These are phyloP conservation scores for Galeopsomyia nigrocyanea DNA, from an alignment of 2,888 invertebrate species.

Conservation along the genomic window DNA sequence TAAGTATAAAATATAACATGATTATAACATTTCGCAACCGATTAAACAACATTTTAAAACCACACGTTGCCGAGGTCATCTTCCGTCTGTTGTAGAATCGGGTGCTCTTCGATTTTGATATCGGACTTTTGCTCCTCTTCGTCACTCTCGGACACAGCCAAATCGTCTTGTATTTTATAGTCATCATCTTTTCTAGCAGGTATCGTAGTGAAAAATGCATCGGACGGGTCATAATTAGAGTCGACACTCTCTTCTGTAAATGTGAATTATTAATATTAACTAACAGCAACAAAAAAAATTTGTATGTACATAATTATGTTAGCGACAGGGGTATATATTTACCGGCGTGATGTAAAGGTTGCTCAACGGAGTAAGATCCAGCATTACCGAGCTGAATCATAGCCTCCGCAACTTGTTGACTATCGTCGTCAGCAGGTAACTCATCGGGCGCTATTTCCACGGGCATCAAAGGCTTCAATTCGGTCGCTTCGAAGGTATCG, in stretches of 20 bases:
- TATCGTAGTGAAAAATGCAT: slow-evolving; percentile 78
- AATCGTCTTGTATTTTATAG: slow-evolving; percentile 79
- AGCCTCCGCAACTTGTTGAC: slow-evolving; percentile 81
- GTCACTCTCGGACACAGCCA: slow-evolving; percentile 84
- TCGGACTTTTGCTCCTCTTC: slow-evolving; percentile 69
- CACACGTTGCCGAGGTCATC: slow-evolving; percentile 46
- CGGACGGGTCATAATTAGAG: slow-evolving; percentile 89
- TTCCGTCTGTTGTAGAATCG: slow-evolving; percentile 20
- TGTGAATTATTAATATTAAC: slow-evolving; percentile 17
- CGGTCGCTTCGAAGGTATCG: slow-evolving; percentile 66
- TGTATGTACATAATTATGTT: no score
- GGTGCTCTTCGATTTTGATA: slow-evolving; percentile 32
- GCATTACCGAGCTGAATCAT: slow-evolving; percentile 81
- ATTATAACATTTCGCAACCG: neutral
- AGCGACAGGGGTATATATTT: slow-evolving; percentile 26
- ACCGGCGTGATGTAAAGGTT: slow-evolving; percentile 63
- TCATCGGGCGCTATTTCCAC: slow-evolving; percentile 59
- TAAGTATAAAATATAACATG: slow-evolving; percentile 19
- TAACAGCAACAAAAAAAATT: neutral
- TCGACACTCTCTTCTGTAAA: slow-evolving; percentile 79
- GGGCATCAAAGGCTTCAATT: slow-evolving; percentile 61
- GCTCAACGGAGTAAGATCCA: slow-evolving; percentile 72
- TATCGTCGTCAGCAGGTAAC: slow-evolving; percentile 72
- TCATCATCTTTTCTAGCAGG: slow-evolving; percentile 67
- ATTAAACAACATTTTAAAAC: slow-evolving; percentile 36